A percentile compares a stretch with the other conserved stretches of the same genome.
phyloP scores from a whole-genome alignment of 2,113 vertebrate species.

The Rostratula benghalensis region DNA sequence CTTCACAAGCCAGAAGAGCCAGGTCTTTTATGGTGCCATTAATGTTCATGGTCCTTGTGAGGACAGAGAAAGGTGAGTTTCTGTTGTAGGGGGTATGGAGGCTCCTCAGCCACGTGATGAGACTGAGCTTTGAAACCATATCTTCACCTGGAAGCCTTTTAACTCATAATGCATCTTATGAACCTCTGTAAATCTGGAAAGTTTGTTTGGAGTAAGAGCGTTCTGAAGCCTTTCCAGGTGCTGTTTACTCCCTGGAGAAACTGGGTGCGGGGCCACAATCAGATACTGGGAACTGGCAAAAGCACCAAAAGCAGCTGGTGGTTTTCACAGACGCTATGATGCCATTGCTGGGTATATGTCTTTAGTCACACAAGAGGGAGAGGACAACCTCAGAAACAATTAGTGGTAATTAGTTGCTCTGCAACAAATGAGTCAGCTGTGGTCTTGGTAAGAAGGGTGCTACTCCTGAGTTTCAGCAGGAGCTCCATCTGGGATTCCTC shows the following conservation, averaged over 20 bases:
- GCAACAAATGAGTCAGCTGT: not conserved
- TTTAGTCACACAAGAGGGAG: not conserved
- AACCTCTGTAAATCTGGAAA: not conserved
- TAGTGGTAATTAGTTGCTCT: not conserved
- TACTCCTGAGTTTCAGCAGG: not conserved
- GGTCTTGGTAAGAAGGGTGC: not conserved
- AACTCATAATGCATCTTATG: not conserved
- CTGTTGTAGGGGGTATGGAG: not conserved
- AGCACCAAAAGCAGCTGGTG: not conserved
- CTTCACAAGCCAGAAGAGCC: not conserved
- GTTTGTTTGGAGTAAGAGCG: not conserved
- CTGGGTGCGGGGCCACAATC: not conserved
- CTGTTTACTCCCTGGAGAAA: not conserved
- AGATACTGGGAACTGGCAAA: not conserved
- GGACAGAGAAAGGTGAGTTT: not conserved
- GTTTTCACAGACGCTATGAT: not conserved
- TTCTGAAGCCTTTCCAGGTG: not conserved
- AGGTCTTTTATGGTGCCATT: not conserved
- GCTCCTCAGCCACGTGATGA: not conserved
- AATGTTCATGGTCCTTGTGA: fast-evolving
- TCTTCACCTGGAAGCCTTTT: not conserved
- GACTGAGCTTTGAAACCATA: not conserved
- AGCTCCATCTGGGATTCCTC: not conserved
- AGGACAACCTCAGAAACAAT: not conserved
- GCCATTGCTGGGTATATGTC: not conserved